These are phyloP conservation scores for Nycticorax nycticorax DNA, from an alignment of 2,113 vertebrate genomes.

Conservation along the genomic window DNA sequence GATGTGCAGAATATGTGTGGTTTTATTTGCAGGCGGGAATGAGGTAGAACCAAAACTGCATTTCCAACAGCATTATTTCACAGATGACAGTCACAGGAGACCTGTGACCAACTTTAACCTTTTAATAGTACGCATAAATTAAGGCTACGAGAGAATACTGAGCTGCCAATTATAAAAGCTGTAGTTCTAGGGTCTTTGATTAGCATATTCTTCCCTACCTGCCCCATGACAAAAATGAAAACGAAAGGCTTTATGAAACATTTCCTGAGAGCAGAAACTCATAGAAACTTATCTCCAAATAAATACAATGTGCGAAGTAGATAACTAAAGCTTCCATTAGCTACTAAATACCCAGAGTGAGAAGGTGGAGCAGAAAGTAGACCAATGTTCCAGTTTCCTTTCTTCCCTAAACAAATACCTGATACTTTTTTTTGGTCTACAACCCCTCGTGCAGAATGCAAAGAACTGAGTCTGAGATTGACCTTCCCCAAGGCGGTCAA, in stretches of 20 bases:
- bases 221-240: slow-evolving; percentile 1
- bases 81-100: slow-evolving; percentile 47
- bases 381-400: neutral
- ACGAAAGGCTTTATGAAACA: neutral
- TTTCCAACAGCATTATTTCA: slow-evolving; percentile 58
- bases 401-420: neutral
- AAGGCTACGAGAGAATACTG: neutral
- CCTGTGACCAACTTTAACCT: slow-evolving; percentile 47
- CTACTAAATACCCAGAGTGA: neutral
- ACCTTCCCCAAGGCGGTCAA: slow-evolving; percentile 28
- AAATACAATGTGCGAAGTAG: neutral
- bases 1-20: slow-evolving; percentile 28
- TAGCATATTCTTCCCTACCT: slow-evolving; percentile 28
- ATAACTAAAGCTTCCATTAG: neutral
- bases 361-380: neutral
- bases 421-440: neutral
- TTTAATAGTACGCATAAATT: slow-evolving; percentile 32
- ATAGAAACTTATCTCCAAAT: neutral
- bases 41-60: slow-evolving; percentile 29
- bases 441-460: neutral
- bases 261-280: neutral
- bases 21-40: slow-evolving; percentile 57
- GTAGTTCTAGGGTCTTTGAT: slow-evolving; percentile 16
- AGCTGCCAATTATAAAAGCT: slow-evolving; percentile 39
- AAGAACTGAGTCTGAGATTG: neutral